phyloP scores from a whole-genome alignment of 2,113 vertebrate species.

The Anarhynchus alexandrinus region DNA sequence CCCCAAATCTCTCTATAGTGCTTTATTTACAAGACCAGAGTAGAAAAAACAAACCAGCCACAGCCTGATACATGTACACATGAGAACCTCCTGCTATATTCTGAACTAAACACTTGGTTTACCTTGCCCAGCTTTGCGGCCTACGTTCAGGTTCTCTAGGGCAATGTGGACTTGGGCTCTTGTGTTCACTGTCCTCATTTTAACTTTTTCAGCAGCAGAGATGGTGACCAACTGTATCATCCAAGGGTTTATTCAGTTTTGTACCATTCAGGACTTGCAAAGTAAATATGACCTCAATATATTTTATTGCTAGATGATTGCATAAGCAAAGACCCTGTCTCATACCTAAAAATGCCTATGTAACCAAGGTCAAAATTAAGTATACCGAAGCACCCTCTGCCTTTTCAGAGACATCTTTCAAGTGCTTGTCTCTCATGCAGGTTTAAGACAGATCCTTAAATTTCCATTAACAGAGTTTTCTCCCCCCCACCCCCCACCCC shows the following conservation, averaged over 20 bases:
- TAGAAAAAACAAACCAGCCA: background rate
- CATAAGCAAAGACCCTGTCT: background rate
- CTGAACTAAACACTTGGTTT: background rate
- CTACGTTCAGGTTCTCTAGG: background rate
- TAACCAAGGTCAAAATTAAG: background rate
- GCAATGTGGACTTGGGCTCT: fast-evolving
- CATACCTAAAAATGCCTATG: background rate
- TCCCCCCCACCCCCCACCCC: background rate
- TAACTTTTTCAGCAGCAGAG: background rate
- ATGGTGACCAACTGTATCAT: background rate
- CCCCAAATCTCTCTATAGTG: background rate
- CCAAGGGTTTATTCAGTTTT: background rate
- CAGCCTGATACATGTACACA: fast-evolving
- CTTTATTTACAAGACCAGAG: background rate
- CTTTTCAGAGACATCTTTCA: background rate
- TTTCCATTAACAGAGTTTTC: slow-evolving; percentile 3
- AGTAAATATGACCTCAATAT: background rate
- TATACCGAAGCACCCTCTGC: background rate
- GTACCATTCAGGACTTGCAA: background rate
- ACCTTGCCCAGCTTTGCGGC: background rate
- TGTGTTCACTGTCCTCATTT: background rate
- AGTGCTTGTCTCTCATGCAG: background rate
- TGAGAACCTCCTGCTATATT: background rate
- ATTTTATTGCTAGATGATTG: background rate
- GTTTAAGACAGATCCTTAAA: background rate